phyloP scores from a whole-genome alignment of 2,888 invertebrate genomes.

The Drosophila algonquin region DNA sequence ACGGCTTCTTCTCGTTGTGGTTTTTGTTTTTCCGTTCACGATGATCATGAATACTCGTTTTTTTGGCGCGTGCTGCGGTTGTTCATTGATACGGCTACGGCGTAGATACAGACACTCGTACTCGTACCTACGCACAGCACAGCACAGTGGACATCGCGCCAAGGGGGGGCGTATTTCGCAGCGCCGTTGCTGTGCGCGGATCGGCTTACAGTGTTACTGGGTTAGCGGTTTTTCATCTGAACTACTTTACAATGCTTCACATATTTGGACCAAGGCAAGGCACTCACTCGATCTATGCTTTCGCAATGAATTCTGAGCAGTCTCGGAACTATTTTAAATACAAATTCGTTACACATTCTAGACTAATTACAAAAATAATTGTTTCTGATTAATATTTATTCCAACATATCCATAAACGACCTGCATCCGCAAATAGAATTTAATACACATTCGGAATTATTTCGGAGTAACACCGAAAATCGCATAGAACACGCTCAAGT shows the following conservation, averaged over 20 bases:
- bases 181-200: conserved; percentile 12
- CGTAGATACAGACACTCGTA: conserved; percentile 11
- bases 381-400: too few relatives aligned
- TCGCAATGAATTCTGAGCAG: not conserved
- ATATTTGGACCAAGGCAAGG: not conserved
- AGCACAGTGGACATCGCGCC: conserved; percentile 6
- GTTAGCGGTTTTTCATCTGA: conserved; percentile 4
- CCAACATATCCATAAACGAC: not conserved
- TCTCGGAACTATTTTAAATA: not conserved
- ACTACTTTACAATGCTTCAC: not conserved
- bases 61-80: conserved; percentile 61
- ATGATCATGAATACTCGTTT: conserved; percentile 36
- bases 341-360: not conserved
- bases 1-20: not conserved
- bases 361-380: too few relatives aligned
- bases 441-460: too few relatives aligned
- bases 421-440: too few relatives aligned
- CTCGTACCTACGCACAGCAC: not conserved
- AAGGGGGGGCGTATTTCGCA: conserved; percentile 60
- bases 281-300: not conserved
- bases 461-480: too few relatives aligned
- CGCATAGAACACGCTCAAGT: too few relatives aligned
- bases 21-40: not conserved
- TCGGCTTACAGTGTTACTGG: conserved; percentile 42
- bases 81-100: conserved; percentile 45